Conservation (phyloP, 2,888 invertebrate species). For the Vesta saturnalis region DNA sequence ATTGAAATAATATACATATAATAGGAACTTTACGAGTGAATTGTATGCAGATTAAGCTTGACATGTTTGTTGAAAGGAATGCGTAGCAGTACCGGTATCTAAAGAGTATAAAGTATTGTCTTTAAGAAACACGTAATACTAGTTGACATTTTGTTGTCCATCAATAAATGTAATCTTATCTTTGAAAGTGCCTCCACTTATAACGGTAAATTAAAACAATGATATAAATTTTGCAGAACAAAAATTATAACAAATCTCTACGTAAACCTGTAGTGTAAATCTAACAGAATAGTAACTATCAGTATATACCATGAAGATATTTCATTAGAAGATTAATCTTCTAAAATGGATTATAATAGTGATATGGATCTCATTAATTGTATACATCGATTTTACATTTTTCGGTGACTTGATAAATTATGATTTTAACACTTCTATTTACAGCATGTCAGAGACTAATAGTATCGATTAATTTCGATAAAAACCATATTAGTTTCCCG, state of each 20-base stretch:
- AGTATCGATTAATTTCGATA: conserved; percentile 26
- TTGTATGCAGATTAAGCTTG: conserved; percentile 32
- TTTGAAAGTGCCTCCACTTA: neutral
- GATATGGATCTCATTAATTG: conserved; percentile 23
- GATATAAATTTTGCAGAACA: conserved; percentile 8
- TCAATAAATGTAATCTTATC: conserved; percentile 27
- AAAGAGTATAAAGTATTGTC: conserved; percentile 27
- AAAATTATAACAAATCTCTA: neutral
- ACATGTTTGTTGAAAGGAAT: conserved; percentile 26
- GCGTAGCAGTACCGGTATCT: conserved; percentile 30
- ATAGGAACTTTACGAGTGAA: conserved; percentile 9
- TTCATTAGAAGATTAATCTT: neutral
- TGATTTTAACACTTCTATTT: conserved; percentile 33
- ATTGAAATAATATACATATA: neutral
- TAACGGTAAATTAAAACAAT: conserved; percentile 5
- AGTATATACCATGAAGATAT: neutral
- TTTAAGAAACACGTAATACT: conserved; percentile 26
- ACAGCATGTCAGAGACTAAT: conserved; percentile 23
- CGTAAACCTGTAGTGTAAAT: neutral
- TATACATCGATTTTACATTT: conserved; percentile 22
- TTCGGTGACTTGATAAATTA: conserved; percentile 29
- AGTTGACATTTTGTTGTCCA: conserved; percentile 20
- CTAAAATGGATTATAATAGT: conserved; percentile 11
- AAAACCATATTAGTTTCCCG: conserved; percentile 25
- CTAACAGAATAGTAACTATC: neutral